phyloP scores from a whole-genome alignment of 1,140 invertebrate genomes.

The Brevipalpus yothersi region DNA sequence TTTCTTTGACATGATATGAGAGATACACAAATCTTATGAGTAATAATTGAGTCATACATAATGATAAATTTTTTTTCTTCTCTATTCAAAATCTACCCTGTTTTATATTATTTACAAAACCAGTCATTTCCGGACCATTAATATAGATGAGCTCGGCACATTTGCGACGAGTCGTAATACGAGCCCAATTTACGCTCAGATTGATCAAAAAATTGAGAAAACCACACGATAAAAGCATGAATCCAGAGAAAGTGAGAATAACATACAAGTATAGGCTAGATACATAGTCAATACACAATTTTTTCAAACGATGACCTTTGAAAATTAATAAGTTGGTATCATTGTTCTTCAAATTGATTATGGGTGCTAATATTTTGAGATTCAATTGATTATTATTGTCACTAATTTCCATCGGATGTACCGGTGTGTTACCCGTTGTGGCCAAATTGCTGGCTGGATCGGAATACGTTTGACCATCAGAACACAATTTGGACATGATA shows the following conservation, averaged over 20 bases:
- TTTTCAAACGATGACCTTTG: slow-evolving; percentile 8
- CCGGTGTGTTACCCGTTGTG: not conserved
- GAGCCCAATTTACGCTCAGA: slow-evolving; percentile 5
- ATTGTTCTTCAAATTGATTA: slow-evolving; percentile 3
- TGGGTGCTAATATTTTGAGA: slow-evolving; percentile 7
- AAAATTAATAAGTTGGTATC: slow-evolving; percentile 9
- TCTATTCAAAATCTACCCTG: not conserved
- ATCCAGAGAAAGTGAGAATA: slow-evolving; percentile 1
- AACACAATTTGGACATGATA: slow-evolving; percentile 6
- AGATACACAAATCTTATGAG: too few species aligned
- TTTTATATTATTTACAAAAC: slow-evolving; percentile 1
- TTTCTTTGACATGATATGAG: too few species aligned
- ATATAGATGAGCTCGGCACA: slow-evolving; percentile 7
- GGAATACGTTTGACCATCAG: not conserved
- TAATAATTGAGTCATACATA: too few species aligned
- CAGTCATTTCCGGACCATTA: slow-evolving; percentile 5
- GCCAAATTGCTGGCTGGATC: not conserved
- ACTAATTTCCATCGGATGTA: not conserved
- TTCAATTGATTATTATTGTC: slow-evolving; percentile 4
- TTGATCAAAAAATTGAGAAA: slow-evolving; percentile 8
- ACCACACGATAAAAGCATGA: not conserved
- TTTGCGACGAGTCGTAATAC: slow-evolving; percentile 5
- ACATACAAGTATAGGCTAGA: slow-evolving; percentile 3
- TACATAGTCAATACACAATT: slow-evolving; percentile 9
- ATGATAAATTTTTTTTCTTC: not conserved